phyloP scores from a whole-genome alignment of 37 sponge, comb jelly and placozoan species.

The Agelas oroides region DNA sequence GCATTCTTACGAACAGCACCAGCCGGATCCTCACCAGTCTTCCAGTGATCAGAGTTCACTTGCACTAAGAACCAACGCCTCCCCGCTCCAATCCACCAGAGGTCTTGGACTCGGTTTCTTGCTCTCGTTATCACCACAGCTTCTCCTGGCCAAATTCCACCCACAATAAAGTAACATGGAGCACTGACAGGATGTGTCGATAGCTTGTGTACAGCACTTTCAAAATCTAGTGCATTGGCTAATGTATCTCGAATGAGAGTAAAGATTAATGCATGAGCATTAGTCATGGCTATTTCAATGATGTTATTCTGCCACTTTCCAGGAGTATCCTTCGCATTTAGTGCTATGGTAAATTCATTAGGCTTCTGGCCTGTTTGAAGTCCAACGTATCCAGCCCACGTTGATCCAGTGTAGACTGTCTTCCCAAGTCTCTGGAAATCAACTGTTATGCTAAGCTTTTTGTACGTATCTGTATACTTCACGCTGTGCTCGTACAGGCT shows the following conservation, averaged over 20 bases:
- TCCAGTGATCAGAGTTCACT: no score
- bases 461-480: slow-evolving; percentile 36
- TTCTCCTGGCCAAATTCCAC: slow-evolving; percentile 65
- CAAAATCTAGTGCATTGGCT: slow-evolving; percentile 29
- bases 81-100: slow-evolving; percentile 55
- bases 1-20: no score
- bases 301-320: slow-evolving; percentile 59
- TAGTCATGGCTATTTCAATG: slow-evolving; percentile 33
- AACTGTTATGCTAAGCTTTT: slow-evolving; percentile 62
- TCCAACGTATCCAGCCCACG: slow-evolving; percentile 86
- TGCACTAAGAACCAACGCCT: no score
- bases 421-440: slow-evolving; percentile 78
- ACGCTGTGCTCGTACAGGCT: slow-evolving; percentile 16
- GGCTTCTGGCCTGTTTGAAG: slow-evolving; percentile 79
- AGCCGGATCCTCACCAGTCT: no score
- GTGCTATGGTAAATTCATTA: slow-evolving; percentile 62
- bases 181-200: slow-evolving; percentile 70
- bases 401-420: slow-evolving; percentile 70
- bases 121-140: slow-evolving; percentile 88
- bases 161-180: slow-evolving; percentile 88
- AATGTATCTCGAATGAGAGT: slow-evolving; percentile 60
- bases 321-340: slow-evolving; percentile 75
- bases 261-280: slow-evolving; percentile 17
- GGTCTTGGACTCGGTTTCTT: slow-evolving; percentile 40
- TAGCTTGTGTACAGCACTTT: slow-evolving; percentile 49